phyloP scores from a whole-genome alignment of 2,113 vertebrate species.

The Balaeniceps rex region DNA sequence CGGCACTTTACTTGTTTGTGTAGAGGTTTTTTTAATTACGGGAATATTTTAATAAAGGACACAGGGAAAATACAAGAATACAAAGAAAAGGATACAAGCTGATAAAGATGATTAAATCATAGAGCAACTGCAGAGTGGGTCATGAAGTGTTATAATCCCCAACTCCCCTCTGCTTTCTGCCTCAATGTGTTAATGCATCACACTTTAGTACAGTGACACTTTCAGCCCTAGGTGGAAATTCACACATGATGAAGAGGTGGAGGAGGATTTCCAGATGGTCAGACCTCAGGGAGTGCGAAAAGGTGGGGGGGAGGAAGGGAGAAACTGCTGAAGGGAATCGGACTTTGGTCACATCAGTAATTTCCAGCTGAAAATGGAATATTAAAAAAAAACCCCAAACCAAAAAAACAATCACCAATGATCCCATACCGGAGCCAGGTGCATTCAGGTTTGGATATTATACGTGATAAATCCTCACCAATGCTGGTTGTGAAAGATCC shows the following conservation, averaged over 20 bases:
- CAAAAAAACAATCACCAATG: background rate
- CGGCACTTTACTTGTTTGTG: background rate
- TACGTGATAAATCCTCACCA: background rate
- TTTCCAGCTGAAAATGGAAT: slow-evolving; percentile 66
- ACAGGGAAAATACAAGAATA: background rate
- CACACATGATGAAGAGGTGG: slow-evolving; percentile 70
- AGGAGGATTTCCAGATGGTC: slow-evolving; percentile 47
- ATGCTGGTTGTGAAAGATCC: background rate
- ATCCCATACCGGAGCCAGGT: slow-evolving; percentile 32
- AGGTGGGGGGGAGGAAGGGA: slow-evolving; percentile 39
- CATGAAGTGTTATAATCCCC: slow-evolving; percentile 70
- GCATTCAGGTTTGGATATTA: slow-evolving; percentile 14
- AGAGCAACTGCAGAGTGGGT: slow-evolving; percentile 35
- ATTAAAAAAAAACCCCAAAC: background rate
- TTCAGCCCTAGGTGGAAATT: slow-evolving; percentile 69
- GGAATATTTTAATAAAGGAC: slow-evolving; percentile 25
- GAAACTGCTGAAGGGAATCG: slow-evolving; percentile 36
- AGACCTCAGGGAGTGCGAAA: slow-evolving; percentile 42
- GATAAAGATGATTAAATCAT: slow-evolving; percentile 70
- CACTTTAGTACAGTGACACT: slow-evolving; percentile 53
- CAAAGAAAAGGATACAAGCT: slow-evolving; percentile 62
- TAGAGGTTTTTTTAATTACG: background rate
- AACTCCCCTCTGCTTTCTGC: slow-evolving; percentile 70
- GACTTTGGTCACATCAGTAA: slow-evolving; percentile 68
- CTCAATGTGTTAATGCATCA: slow-evolving; percentile 70